A percentile compares a stretch with the other conserved stretches of the same genome.
phyloP scores from a whole-genome alignment of 92 coral and sea anemone species.

The Epizoanthus stellaris region DNA sequence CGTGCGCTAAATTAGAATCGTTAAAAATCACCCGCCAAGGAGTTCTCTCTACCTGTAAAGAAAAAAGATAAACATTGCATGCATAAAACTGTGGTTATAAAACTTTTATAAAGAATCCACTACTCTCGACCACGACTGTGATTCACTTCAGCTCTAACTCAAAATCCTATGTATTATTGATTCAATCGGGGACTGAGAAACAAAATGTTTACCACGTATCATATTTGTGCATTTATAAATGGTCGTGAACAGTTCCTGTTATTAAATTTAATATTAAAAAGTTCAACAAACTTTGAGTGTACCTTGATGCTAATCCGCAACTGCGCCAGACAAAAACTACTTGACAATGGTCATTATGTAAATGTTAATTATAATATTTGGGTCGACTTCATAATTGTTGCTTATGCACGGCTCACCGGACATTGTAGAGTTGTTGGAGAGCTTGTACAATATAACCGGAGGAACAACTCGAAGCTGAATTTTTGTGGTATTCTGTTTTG shows the following conservation, averaged over 20 bases:
- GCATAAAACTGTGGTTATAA: background rate
- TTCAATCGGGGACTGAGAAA: too few relatives aligned
- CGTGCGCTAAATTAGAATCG: constrained; percentile 14
- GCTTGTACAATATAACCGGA: background rate
- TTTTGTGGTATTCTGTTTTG: background rate
- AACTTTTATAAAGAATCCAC: too few relatives aligned
- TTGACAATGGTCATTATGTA: constrained; percentile 22
- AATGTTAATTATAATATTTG: constrained; percentile 23
- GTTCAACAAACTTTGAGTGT: constrained; percentile 2
- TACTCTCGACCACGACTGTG: too few relatives aligned
- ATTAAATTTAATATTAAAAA: background rate
- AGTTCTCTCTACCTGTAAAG: background rate
- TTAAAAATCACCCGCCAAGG: background rate
- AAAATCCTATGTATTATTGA: too few relatives aligned
- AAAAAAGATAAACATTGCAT: background rate
- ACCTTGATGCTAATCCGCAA: constrained; percentile 4
- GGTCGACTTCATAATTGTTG: constrained; percentile 27
- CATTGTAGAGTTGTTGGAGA: background rate
- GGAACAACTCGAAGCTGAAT: background rate
- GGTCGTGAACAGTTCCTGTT: background rate
- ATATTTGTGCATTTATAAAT: too few relatives aligned
- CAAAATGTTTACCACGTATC: too few relatives aligned
- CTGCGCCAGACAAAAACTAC: background rate
- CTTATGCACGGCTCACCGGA: constrained; percentile 15
- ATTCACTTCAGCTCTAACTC: too few relatives aligned